Base-by-base conservation (phyloP, 2,888 invertebrate species). In the Junonia oenone region DNA sequence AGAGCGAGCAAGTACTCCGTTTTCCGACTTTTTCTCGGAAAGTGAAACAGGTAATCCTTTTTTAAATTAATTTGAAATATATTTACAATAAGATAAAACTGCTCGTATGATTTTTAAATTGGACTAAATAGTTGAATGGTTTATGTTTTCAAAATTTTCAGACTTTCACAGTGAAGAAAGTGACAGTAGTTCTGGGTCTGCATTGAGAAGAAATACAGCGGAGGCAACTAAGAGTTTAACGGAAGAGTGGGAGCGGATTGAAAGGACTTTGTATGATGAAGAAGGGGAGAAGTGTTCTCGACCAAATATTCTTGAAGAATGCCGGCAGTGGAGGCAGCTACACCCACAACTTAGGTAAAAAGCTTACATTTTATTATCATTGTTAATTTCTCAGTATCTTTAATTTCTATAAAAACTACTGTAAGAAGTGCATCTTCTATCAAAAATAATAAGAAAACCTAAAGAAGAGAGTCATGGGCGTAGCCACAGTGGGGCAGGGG, bases 291-390 rank as follows among this genome's bases (percentile, higher is more conserved):
- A 91, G 59, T 83, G 86, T 43, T 78, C 78, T 0, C 64, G 86
- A 27, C 80, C 88, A 45, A 90, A 90, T 51, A 90, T 92, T 60
- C 73, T 88, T 59, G 91, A 92, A 31, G 92, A 93, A 70, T 92
- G 92, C 66, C 83, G 85, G 55, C 91, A 92, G 66, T 93, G 93
- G 93, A 89, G 86, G 58, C 77, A 88, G 55, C 73, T 90, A 35
- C 92, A 92, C 76, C 92, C 92, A 61, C 91, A 91, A 65, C 81
- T 93, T 65, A 90, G 91, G 92, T 92, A 72, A 2, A 15, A 19
- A 49, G 47, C 5, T 22, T 3, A 22, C 22, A 22, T 22, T 22
- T 22, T 22, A 5, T 22, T 5, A 3, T 22, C 22, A 3, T 22
- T 22, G 5, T 5, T 22, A 22, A 22, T 22, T 5, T 2, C 3